phyloP scores from a whole-genome alignment of 2,797 vertebrate species.

The Myotis myotis region DNA sequence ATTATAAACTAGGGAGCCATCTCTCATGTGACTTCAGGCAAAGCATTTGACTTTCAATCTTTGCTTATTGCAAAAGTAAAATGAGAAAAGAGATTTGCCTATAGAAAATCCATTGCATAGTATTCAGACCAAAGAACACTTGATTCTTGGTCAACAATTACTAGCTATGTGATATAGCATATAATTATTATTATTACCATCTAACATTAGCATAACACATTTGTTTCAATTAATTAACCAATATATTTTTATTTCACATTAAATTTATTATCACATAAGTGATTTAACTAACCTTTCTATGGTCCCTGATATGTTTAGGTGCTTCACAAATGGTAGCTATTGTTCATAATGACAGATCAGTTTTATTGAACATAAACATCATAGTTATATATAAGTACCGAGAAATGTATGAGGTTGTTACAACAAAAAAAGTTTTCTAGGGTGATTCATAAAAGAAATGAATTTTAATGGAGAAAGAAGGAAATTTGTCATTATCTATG shows the following conservation, averaged over 20 bases:
- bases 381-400: neutral
- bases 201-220: too few relatives aligned
- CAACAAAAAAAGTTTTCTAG: neutral
- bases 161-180: neutral
- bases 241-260: too few relatives aligned
- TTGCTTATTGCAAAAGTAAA: conserved; percentile 6
- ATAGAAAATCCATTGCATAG: neutral
- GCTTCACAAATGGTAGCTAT: neutral
- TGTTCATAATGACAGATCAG: neutral
- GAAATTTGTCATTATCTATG: neutral
- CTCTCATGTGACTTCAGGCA: neutral
- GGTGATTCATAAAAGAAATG: conserved; percentile 15
- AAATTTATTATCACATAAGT: neutral
- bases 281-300: neutral
- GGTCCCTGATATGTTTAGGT: neutral
- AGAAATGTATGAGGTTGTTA: neutral
- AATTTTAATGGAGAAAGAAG: neutral
- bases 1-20: neutral
- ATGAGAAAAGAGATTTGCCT: neutral
- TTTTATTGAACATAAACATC: conserved; percentile 26
- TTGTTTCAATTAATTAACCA: too few relatives aligned
- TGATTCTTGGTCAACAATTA: neutral
- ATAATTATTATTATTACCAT: too few relatives aligned
- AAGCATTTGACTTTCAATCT: neutral
- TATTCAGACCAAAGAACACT: neutral